A percentile compares a stretch with the other conserved stretches of the same genome.
phyloP scores from a whole-genome alignment of 2,888 invertebrate species.

The Hydriomena furcata region DNA sequence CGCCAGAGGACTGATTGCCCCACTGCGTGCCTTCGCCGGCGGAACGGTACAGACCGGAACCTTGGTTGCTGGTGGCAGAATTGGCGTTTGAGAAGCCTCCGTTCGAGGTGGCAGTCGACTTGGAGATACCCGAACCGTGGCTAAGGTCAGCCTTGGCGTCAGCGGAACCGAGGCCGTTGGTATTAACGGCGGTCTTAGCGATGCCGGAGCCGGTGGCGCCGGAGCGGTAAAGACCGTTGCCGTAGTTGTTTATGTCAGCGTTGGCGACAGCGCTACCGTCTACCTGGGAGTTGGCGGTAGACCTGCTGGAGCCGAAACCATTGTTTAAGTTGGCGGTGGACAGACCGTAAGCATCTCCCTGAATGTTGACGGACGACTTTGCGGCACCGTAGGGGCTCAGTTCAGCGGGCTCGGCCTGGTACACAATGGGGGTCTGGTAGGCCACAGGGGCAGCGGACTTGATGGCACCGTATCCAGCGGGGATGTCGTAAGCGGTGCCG shows the following conservation, averaged over 20 bases:
- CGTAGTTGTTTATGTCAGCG: slow-evolving; percentile 39
- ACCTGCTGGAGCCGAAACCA: slow-evolving; percentile 19
- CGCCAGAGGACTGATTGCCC: slow-evolving; percentile 52
- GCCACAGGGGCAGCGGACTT: slow-evolving; percentile 27
- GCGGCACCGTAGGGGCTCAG: slow-evolving; percentile 31
- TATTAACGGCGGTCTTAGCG: slow-evolving; percentile 41
- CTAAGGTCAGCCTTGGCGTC: slow-evolving; percentile 14
- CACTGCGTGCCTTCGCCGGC: slow-evolving; percentile 28
- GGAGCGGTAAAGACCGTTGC: slow-evolving; percentile 40
- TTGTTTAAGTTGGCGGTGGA: slow-evolving; percentile 48
- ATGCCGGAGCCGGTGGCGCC: slow-evolving; percentile 41
- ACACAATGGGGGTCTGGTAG: slow-evolving; percentile 9
- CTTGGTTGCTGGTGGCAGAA: slow-evolving; percentile 28
- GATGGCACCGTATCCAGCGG: slow-evolving; percentile 39
- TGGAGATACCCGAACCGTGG: slow-evolving; percentile 25
- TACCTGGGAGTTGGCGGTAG: slow-evolving; percentile 30
- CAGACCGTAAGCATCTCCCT: slow-evolving; percentile 1
- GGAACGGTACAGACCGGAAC: slow-evolving; percentile 28
- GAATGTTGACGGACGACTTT: slow-evolving; percentile 13
- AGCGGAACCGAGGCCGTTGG: slow-evolving; percentile 36
- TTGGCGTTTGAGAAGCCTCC: slow-evolving; percentile 48
- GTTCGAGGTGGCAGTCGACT: slow-evolving; percentile 44
- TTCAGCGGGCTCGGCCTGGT: slow-evolving; percentile 6
- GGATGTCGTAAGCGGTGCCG: slow-evolving; percentile 61
- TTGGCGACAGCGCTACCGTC: slow-evolving; percentile 39